Base-by-base conservation (phyloP, 2,797 vertebrate genomes). In the Coilia nasus region DNA sequence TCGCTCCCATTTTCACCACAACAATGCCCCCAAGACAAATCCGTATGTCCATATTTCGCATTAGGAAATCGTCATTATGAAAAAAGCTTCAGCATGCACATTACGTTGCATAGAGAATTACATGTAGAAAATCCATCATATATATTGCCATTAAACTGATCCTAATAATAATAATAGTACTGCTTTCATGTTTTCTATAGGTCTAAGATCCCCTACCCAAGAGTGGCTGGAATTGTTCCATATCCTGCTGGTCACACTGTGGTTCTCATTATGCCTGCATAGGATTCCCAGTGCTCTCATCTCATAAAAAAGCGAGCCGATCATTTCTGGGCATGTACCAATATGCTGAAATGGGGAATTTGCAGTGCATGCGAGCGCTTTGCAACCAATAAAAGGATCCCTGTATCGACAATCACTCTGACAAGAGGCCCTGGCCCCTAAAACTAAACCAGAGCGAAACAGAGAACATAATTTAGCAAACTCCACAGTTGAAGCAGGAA, bases 381-480 rank as follows among this genome's bases (percentile, higher is more conserved):
- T 44, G 35, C 17, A 25, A 19, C 71, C 31, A 44, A 44, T 44
- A 78, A 78, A 78, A 14, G 5, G 41, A 9, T 35, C 17, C 19
- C 31, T 21, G 71, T 25, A 78, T 78, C 12, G 71, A 19, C 35
- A 19, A 78, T 21, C 71, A 44, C 31, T 2, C 17, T 35, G 67
- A 71, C 28, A 15, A 54, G 50, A 9, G 7, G 50, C 50, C 50
- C 50, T 54, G 50, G 50, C 50, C 50, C 2, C 50, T 14, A 54
- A 9, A 54, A 54, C 50, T 54, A 14, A 9, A 54, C 14, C 50
- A 9, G 50, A 54, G 14, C 50, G 1, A 54, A 44, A 28, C 17
- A 75, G 82, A 82, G 10, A 23, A 59, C 47, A 31, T 46, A 25
- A 60, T 83, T 54, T 54, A 54, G 41, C 62, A 85, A 86, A 91